These are phyloP conservation scores for Drosophila tani DNA, from an alignment of 1,140 invertebrate species.

Conservation along the genomic window DNA sequence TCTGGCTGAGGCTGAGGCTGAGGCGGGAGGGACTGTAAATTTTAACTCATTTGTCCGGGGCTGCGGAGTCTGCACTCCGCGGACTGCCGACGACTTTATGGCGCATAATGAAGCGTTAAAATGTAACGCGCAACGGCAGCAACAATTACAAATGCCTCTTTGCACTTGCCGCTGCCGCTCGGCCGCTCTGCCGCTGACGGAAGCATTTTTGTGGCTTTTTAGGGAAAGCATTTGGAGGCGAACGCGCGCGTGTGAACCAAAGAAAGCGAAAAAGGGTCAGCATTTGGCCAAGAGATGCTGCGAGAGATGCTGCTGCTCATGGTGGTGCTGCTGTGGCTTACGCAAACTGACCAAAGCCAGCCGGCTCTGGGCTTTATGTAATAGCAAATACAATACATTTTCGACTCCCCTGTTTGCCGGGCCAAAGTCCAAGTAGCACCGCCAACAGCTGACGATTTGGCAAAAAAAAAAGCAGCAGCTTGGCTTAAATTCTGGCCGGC, in stretches of 20 bases:
- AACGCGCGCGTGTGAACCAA: conserved; percentile 73
- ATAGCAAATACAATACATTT: conserved; percentile 57
- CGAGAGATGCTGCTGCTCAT: conserved; percentile 24
- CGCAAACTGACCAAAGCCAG: conserved; percentile 64
- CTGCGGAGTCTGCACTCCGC: background rate
- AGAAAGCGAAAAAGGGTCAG: conserved; percentile 80
- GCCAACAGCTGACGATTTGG: conserved; percentile 9
- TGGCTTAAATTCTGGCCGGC: conserved; percentile 54
- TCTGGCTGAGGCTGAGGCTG: conserved; percentile 27
- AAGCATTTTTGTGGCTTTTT: conserved; percentile 77
- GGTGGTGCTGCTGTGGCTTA: conserved; percentile 44
- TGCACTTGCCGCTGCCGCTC: conserved; percentile 63
- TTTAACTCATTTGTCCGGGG: conserved; percentile 56
- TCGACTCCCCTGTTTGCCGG: conserved; percentile 55
- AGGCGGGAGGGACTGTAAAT: conserved; percentile 61
- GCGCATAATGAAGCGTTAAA: conserved; percentile 81
- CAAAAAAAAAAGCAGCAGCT: conserved; percentile 2
- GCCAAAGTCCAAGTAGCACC: conserved; percentile 56
- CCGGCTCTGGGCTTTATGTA: conserved; percentile 61
- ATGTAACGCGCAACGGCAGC: conserved; percentile 72
- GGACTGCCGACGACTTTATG: conserved; percentile 56
- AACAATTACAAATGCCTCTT: conserved; percentile 79
- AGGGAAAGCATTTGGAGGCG: conserved; percentile 73
- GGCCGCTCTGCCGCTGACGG: conserved; percentile 53
- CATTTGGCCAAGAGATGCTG: conserved; percentile 44